Percentiles rank a stretch among this genome's conserved stretches.
phyloP scores from a whole-genome alignment of 2,797 vertebrate species.

The Oceanodroma leucorhoa region DNA sequence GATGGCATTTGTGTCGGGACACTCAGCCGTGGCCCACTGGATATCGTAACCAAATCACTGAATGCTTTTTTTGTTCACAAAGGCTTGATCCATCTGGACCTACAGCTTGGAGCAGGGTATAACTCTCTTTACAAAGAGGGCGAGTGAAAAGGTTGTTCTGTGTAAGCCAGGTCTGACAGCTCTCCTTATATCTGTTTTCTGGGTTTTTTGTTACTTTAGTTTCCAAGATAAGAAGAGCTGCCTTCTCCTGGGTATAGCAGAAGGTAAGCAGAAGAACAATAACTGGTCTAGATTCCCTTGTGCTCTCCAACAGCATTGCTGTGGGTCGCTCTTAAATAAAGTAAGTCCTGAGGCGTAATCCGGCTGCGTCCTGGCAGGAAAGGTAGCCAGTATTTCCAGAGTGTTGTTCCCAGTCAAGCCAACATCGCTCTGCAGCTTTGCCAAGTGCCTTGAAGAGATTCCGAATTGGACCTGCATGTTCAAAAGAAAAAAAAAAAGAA shows the following conservation, averaged over 20 bases:
- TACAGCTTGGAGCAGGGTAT: not conserved
- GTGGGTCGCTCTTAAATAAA: not conserved
- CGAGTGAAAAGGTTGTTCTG: not conserved
- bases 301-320: not conserved
- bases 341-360: not conserved
- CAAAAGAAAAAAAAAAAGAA: accelerated
- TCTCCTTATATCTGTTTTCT: not conserved
- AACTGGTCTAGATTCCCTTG: not conserved
- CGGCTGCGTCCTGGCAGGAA: not conserved
- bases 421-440: not conserved
- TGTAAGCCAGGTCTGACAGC: not conserved
- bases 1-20: accelerated
- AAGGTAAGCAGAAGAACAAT: no score
- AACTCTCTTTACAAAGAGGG: no score
- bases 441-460: not conserved
- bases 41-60: accelerated
- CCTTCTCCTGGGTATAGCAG: not conserved
- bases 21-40: not conserved
- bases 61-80: not conserved
- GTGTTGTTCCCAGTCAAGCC: not conserved
- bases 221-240: not conserved
- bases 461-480: not conserved
- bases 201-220: not conserved
- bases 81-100: not conserved
- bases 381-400: not conserved